Evolutionary conservation across 2,113 vertebrate genomes (phyloP).

Genomic region (Mystacornis crossleyi): DNA sequence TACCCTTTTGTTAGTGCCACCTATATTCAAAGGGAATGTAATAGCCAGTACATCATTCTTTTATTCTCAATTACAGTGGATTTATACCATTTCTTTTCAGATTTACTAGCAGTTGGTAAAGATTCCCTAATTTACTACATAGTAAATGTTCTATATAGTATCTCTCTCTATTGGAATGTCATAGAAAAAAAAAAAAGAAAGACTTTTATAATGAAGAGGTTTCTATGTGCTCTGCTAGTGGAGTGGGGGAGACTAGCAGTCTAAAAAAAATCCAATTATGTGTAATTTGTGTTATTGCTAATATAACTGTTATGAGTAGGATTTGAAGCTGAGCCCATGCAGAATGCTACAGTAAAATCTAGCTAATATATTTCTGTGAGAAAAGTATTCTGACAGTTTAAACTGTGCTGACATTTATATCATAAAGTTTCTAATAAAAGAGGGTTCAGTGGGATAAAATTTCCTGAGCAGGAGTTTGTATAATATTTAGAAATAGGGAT

Average conservation of each 20-base stretch:
- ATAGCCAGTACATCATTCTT: background rate
- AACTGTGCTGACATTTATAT: conserved; percentile 27
- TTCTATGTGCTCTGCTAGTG: background rate
- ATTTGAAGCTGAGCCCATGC: conserved; percentile 72
- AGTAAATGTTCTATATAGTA: background rate
- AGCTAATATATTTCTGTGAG: conserved; percentile 67
- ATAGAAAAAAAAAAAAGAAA: background rate
- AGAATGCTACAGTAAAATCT: conserved; percentile 61
- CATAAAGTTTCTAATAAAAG: conserved; percentile 62
- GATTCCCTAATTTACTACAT: background rate
- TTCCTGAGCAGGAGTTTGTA: conserved; percentile 30
- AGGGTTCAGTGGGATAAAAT: conserved; percentile 50
- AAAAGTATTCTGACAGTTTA: conserved; percentile 6
- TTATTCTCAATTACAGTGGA: background rate
- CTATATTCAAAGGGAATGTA: background rate
- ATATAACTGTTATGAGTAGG: conserved; percentile 62
- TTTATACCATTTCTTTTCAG: background rate
- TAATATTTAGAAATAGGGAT: conserved; percentile 38
- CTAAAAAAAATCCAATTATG: conserved; percentile 68
- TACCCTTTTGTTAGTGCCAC: background rate
- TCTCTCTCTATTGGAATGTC: background rate
- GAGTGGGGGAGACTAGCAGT: background rate
- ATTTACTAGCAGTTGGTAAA: background rate
- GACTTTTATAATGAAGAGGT: conserved; percentile 12
- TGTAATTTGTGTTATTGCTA: conserved; percentile 64